Percentiles rank a stretch among this genome's conserved stretches.
Evolutionary conservation across 1,140 invertebrate genomes (phyloP).

Genomic region (Dysdera silvatica): DNA sequence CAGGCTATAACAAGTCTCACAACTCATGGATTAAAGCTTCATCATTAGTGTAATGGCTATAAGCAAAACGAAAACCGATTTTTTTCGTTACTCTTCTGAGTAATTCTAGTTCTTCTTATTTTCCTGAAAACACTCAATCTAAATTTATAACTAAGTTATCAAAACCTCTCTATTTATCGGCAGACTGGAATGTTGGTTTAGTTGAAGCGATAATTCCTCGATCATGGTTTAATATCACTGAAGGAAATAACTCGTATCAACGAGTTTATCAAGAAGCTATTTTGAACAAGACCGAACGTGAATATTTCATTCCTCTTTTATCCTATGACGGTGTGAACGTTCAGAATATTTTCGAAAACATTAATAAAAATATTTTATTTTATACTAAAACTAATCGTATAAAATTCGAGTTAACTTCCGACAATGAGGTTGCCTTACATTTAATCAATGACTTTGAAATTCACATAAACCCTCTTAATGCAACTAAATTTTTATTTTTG

Average conservation of each 20-base stretch:
- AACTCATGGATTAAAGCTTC: slow-evolving; percentile 7
- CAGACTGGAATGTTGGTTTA: background rate
- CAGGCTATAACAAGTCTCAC: background rate
- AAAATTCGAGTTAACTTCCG: too few species aligned
- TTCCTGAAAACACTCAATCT: background rate
- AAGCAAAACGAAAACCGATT: background rate
- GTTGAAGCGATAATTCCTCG: slow-evolving; percentile 9
- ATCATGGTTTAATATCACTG: slow-evolving; percentile 6
- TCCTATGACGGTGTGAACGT: too few species aligned
- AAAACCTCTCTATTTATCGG: background rate
- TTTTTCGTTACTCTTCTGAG: background rate
- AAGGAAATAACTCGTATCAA: background rate
- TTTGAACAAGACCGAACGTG: too few species aligned
- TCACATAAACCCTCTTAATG: background rate
- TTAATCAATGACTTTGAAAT: background rate
- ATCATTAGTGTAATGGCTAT: background rate
- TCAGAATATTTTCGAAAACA: too few species aligned
- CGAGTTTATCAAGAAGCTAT: background rate
- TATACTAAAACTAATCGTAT: too few species aligned
- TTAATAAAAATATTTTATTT: too few species aligned
- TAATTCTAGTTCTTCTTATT: background rate
- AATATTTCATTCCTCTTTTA: too few species aligned
- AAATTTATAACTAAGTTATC: slow-evolving; percentile 7
- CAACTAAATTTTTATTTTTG: slow-evolving; percentile 3
- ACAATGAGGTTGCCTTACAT: too few species aligned